Base-by-base conservation (phyloP, 2,113 vertebrate genomes). In the Pseudorasbora parva region DNA sequence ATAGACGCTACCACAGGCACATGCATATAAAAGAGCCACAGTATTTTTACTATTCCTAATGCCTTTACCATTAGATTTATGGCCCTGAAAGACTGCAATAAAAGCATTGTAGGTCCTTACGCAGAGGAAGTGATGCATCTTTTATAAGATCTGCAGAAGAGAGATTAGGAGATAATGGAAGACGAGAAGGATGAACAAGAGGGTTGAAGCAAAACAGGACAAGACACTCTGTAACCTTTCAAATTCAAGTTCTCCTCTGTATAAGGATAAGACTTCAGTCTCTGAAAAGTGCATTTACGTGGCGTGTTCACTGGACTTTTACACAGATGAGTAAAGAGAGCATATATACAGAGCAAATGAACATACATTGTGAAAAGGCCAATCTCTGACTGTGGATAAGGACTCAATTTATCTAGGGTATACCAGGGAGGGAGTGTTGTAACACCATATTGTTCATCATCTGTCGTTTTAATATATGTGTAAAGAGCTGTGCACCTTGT, bases 31-130 rank as follows among this genome's bases (percentile, higher is more conserved):
- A 17, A 78, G 21, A 17, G 21, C 76, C 47, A 19, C 45, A 19
- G 72, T 17, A 10, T 45, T 74, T 19, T 45, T 78, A 27, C 37
- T 19, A 62, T 62, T 47, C n/a, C 56, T 45, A 62, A 60, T 78
- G n/a, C 37, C 8, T 79, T 79, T 64, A 79, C 59, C 59, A 66
- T 66, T 79, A 49, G 59, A 79, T 64, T 66, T 30, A 79, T 33
- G 19, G 59, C 23, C 23, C 41, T 79, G 59, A 79, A 66, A 79
- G 59, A 79, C 77, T 64, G 59, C 77, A 66, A 49, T 79, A 79
- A 79, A 79, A 79, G 59, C 77, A 66, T 47, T 64, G 59, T 21
- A 41, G 23, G 57, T 78, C 57, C 57, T 78, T 62, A 59, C 12
- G 2, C 41, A 79, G 59, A 79, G 25, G 59, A 79, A 49, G 41